Conservation (phyloP, 1,140 invertebrate genomes). For the Zaprionus gabonicus region DNA sequence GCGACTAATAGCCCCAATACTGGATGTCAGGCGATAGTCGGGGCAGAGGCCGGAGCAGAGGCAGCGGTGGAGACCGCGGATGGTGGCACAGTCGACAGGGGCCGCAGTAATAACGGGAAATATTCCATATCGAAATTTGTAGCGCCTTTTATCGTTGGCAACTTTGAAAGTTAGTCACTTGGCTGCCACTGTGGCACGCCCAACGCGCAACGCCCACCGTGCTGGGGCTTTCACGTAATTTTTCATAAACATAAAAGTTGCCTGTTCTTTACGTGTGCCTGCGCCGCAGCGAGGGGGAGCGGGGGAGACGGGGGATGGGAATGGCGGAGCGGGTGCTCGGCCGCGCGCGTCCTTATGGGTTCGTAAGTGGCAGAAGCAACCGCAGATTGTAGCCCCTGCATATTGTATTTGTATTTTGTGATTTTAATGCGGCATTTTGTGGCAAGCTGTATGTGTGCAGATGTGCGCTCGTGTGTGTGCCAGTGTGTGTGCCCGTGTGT, state of each 20-base stretch:
- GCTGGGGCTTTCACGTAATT: constrained; percentile 63
- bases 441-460: constrained; percentile 45
- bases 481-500: constrained; percentile 4
- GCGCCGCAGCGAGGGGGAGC: too few species aligned
- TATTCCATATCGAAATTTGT: constrained; percentile 59
- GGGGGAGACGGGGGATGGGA: background rate
- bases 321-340: background rate
- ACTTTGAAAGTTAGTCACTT: constrained; percentile 71
- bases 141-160: constrained; percentile 66
- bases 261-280: constrained; percentile 42
- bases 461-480: background rate
- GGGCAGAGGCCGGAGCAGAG: constrained; percentile 6
- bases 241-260: constrained; percentile 78
- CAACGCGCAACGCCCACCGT: constrained; percentile 11
- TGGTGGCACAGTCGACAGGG: too few species aligned
- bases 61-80: background rate
- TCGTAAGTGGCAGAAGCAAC: constrained; percentile 28
- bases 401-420: constrained; percentile 80
- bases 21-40: constrained; percentile 1
- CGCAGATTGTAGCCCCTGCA: constrained; percentile 58
- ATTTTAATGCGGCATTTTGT: constrained; percentile 79
- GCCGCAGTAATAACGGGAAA: constrained; percentile 42
- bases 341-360: constrained; percentile 31
- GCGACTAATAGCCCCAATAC: constrained; percentile 16
- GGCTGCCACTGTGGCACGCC: constrained; percentile 26